Evolutionary conservation across 2,888 invertebrate species (phyloP).

Genomic region (Heliconius cydno): DNA sequence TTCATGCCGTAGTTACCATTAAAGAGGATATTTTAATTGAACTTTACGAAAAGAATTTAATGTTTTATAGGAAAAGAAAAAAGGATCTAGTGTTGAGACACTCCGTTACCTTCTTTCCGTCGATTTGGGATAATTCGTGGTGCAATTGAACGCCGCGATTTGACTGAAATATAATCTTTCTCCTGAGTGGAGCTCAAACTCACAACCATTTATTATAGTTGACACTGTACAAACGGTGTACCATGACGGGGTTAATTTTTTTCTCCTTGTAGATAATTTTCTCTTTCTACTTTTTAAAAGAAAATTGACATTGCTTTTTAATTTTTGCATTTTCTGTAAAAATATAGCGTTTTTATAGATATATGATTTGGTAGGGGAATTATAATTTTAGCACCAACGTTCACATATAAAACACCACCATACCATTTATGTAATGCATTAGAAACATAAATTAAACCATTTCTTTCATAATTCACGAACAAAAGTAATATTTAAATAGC

Average conservation of each 20-base stretch:
- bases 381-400: not conserved
- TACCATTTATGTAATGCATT: not conserved
- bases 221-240: too few species aligned
- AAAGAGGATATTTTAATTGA: conserved; percentile 46
- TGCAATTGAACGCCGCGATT: too few species aligned
- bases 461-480: not conserved
- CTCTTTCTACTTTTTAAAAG: not conserved
- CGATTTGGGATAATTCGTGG: too few species aligned
- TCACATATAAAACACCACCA: not conserved
- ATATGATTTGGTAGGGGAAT: too few species aligned
- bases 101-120: too few species aligned
- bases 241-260: too few species aligned
- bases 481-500: conserved; percentile 4
- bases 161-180: too few species aligned
- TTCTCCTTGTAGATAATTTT: not conserved
- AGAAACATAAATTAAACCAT: not conserved
- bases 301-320: not conserved
- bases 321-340: not conserved
- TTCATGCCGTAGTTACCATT: conserved; percentile 58
- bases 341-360: not conserved
- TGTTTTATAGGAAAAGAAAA: not conserved
- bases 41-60: not conserved
- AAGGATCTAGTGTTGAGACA: too few species aligned
- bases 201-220: too few species aligned
- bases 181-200: too few species aligned